These are phyloP conservation scores for Drosophila parabipectinata DNA, from an alignment of 1,140 invertebrate species.

Conservation along the genomic window DNA sequence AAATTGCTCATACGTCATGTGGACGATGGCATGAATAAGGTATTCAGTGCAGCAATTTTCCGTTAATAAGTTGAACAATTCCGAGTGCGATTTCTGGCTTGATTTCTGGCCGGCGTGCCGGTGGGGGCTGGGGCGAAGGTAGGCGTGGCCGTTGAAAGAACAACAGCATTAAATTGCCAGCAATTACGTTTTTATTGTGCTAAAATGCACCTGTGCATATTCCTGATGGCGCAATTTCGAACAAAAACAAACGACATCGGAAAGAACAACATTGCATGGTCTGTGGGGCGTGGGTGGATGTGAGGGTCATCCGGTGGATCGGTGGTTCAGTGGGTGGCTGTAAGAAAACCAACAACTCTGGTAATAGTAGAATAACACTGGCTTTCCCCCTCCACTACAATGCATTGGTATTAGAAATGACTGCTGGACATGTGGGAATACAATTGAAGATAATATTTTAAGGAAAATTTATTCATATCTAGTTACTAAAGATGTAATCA, in stretches of 20 bases:
- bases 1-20: conserved; percentile 68
- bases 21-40: conserved; percentile 32
- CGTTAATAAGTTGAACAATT: conserved; percentile 59
- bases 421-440: conserved; percentile 20
- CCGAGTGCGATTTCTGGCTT: conserved; percentile 45
- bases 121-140: neutral
- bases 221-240: conserved; percentile 82
- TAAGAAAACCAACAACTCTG: conserved; percentile 77
- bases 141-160: conserved; percentile 46
- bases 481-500: neutral
- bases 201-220: conserved; percentile 83
- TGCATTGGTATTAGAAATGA: conserved; percentile 29
- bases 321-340: conserved; percentile 22
- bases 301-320: conserved; percentile 6
- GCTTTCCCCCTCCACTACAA: conserved; percentile 7
- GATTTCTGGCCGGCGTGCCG: conserved; percentile 23
- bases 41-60: conserved; percentile 41
- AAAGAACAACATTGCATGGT: conserved; percentile 76
- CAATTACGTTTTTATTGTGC: conserved; percentile 83
- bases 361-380: conserved; percentile 73
- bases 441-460: conserved; percentile 15
- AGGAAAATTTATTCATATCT: neutral
- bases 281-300: conserved; percentile 3
- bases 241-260: conserved; percentile 82
- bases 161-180: conserved; percentile 78